Percentiles rank a stretch among this genome's conserved stretches.
Conservation (phyloP, 2,797 vertebrate genomes). For the Helostoma temminkii region DNA sequence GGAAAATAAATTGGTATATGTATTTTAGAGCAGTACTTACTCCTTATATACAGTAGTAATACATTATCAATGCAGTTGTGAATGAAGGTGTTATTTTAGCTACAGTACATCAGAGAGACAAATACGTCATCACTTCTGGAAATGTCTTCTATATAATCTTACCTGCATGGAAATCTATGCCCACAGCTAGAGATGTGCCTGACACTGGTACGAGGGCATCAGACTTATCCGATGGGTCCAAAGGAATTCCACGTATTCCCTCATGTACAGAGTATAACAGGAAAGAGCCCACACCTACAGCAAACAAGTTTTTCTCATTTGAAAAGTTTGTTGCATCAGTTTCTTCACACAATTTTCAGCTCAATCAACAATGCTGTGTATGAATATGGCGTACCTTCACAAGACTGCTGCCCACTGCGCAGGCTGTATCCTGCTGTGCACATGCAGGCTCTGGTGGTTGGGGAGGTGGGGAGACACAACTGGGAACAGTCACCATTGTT, state of each 20-base stretch:
- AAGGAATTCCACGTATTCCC: slow-evolving; percentile 94
- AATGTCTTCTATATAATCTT: slow-evolving; percentile 19
- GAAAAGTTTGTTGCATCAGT: not conserved
- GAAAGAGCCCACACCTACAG: slow-evolving; percentile 94
- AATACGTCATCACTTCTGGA: not conserved
- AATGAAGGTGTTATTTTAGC: slow-evolving; percentile 1
- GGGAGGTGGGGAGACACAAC: slow-evolving; percentile 95
- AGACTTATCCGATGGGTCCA: slow-evolving; percentile 95
- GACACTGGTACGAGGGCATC: slow-evolving; percentile 96
- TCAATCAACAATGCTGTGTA: not conserved
- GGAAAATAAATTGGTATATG: not conserved
- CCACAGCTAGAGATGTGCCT: slow-evolving; percentile 94
- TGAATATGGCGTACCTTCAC: slow-evolving; percentile 89
- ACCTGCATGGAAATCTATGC: slow-evolving; percentile 98
- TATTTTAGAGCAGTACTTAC: not conserved
- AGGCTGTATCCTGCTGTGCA: slow-evolving; percentile 97
- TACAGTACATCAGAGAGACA: not conserved
- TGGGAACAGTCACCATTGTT: slow-evolving; percentile 97
- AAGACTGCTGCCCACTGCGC: slow-evolving; percentile 92
- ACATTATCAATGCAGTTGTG: not conserved
- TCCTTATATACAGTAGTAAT: not conserved
- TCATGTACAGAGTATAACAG: slow-evolving; percentile 97
- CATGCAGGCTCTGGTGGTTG: slow-evolving; percentile 91
- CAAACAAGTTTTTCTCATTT: slow-evolving; percentile 11
- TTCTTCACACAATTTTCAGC: not conserved